Conservation (phyloP, 2,888 invertebrate genomes). For the Xestia rhomboidea region DNA sequence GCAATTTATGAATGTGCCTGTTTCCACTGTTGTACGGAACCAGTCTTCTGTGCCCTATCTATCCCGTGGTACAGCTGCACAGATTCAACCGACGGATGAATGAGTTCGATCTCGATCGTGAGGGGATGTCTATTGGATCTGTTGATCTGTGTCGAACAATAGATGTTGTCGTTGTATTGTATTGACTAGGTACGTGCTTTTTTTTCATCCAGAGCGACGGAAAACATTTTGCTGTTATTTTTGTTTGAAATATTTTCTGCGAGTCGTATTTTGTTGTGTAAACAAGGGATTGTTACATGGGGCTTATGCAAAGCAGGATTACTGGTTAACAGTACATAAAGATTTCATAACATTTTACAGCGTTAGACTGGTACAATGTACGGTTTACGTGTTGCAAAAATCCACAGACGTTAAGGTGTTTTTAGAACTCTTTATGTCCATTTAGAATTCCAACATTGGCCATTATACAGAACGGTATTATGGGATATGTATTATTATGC, state of each 20-base stretch:
- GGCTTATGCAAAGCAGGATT: conserved; percentile 29
- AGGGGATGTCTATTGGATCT: conserved; percentile 70
- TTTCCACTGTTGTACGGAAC: neutral
- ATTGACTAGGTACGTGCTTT: conserved; percentile 49
- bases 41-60: conserved; percentile 12
- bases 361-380: conserved; percentile 2
- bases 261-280: conserved; percentile 11
- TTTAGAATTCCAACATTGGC: neutral
- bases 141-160: conserved; percentile 61
- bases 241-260: conserved; percentile 5
- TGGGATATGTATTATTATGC: no score
- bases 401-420: neutral
- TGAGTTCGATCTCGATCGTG: conserved; percentile 82
- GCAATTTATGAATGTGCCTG: neutral
- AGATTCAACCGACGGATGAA: conserved; percentile 71
- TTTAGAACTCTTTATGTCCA: neutral
- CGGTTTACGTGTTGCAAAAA: conserved; percentile 9
- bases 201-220: conserved; percentile 34
- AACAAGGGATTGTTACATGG: conserved; percentile 24
- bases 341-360: conserved; percentile 22
- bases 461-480: neutral
- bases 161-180: conserved; percentile 56
- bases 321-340: conserved; percentile 32
- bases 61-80: conserved; percentile 62
- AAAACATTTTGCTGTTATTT: conserved; percentile 13